Evolutionary conservation across 2,888 invertebrate genomes (phyloP).

Genomic region (Drosophila prolongata): DNA sequence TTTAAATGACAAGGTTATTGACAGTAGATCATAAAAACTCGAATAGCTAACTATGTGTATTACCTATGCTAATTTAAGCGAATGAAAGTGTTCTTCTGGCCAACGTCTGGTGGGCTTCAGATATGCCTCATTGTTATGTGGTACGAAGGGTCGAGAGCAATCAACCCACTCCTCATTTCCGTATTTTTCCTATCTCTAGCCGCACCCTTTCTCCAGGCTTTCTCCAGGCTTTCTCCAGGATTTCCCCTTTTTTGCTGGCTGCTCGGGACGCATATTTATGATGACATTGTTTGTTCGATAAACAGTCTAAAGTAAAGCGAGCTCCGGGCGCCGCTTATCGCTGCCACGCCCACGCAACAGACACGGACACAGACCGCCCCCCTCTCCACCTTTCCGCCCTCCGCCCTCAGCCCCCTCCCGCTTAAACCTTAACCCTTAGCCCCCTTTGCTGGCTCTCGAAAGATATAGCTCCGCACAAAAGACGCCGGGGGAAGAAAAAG

Average conservation of each 20-base stretch:
- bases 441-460: constrained; percentile 9
- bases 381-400: constrained; percentile 12
- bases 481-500: constrained; percentile 32
- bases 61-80: neutral
- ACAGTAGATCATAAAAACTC: no score
- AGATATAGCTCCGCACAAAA: constrained; percentile 21
- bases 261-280: constrained; percentile 73
- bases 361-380: constrained; percentile 20
- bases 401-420: neutral
- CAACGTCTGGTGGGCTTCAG: neutral
- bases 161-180: neutral
- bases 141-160: neutral
- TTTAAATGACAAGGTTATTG: no score
- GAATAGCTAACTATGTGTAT: neutral
- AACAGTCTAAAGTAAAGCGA: constrained; percentile 70
- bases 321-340: constrained; percentile 30
- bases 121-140: neutral
- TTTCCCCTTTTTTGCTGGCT: constrained; percentile 16
- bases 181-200: constrained; percentile 21
- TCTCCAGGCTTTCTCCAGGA: constrained; percentile 8
- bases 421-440: neutral
- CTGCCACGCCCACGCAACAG: constrained; percentile 50
- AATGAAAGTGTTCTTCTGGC: neutral
- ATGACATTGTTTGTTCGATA: constrained; percentile 81
- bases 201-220: constrained; percentile 21